Conservation (phyloP, 2,888 invertebrate species). For the Idaea aversata region DNA sequence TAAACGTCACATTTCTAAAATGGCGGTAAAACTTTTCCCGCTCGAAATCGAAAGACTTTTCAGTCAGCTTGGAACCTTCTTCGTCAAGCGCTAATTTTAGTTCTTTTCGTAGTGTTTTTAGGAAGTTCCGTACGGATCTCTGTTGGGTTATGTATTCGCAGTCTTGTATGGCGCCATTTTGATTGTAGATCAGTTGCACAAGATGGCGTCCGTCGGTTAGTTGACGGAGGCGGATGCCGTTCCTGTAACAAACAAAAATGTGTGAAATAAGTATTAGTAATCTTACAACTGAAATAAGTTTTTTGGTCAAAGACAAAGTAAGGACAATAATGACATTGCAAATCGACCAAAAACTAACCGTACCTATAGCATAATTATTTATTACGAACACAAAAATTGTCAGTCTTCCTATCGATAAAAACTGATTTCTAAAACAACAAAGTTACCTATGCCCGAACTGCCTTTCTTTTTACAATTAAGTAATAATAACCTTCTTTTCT, state of each 20-base stretch:
- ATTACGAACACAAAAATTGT: too few relatives aligned
- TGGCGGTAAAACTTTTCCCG: constrained; percentile 63
- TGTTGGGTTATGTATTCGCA: constrained; percentile 83
- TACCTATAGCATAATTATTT: too few relatives aligned
- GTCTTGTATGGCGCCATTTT: constrained; percentile 81
- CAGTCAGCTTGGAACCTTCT: constrained; percentile 51
- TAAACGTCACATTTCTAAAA: constrained; percentile 78
- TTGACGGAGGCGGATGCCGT: constrained; percentile 82
- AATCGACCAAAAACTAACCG: too few relatives aligned
- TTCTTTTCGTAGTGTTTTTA: constrained; percentile 80
- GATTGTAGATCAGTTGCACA: constrained; percentile 84
- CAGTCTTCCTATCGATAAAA: too few relatives aligned
- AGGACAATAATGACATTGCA: too few relatives aligned
- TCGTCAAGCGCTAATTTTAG: constrained; percentile 70
- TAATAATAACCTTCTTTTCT: too few relatives aligned
- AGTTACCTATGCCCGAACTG: too few relatives aligned
- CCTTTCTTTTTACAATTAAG: too few relatives aligned
- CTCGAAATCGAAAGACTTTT: constrained; percentile 42
- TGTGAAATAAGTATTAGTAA: constrained; percentile 18
- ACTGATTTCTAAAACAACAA: too few relatives aligned
- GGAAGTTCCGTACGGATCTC: constrained; percentile 79
- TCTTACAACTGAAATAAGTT: neutral
- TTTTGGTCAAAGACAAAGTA: too few relatives aligned
- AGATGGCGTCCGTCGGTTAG: constrained; percentile 84
- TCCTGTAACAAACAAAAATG: constrained; percentile 60